These are phyloP conservation scores for Bombus waltoni DNA, from an alignment of 1,140 invertebrate species.

Conservation along the genomic window DNA sequence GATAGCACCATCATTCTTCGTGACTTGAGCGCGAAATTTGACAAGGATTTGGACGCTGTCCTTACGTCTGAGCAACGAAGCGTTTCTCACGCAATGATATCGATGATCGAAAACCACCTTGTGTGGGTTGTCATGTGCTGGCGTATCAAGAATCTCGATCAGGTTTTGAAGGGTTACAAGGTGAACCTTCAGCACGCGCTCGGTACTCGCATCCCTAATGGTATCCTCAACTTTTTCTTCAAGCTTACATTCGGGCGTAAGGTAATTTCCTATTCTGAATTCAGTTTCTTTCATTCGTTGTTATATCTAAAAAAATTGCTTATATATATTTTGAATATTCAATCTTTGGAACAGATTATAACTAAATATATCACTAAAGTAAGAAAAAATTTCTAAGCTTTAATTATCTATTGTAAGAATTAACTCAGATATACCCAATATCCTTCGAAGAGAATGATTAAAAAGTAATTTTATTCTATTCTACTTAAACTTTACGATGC, in stretches of 20 bases:
- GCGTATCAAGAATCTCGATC: slow-evolving; percentile 93
- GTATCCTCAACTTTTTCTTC: slow-evolving; percentile 94
- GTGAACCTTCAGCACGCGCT: slow-evolving; percentile 94
- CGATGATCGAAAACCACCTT: slow-evolving; percentile 97
- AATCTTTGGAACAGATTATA: not conserved
- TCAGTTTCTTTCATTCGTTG: not conserved
- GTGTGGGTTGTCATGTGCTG: slow-evolving; percentile 94
- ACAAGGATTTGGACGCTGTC: slow-evolving; percentile 91
- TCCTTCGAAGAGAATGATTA: not conserved
- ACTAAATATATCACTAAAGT: not conserved
- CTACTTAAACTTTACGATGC: not conserved
- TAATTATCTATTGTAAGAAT: not conserved
- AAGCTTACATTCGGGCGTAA: slow-evolving; percentile 94
- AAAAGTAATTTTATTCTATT: not conserved
- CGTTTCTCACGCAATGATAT: slow-evolving; percentile 95
- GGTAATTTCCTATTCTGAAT: slow-evolving; percentile 83
- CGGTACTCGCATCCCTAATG: slow-evolving; percentile 93
- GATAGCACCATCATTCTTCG: slow-evolving; percentile 95
- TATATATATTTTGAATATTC: not conserved
- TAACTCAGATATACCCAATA: not conserved
- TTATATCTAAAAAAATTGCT: not conserved
- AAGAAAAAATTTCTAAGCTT: not conserved
- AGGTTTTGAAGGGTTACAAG: slow-evolving; percentile 94
- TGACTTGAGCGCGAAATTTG: slow-evolving; percentile 91
- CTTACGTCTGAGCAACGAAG: slow-evolving; percentile 93